Base-by-base conservation (phyloP, 1,140 invertebrate genomes). In the Brachionus plicatilis region DNA sequence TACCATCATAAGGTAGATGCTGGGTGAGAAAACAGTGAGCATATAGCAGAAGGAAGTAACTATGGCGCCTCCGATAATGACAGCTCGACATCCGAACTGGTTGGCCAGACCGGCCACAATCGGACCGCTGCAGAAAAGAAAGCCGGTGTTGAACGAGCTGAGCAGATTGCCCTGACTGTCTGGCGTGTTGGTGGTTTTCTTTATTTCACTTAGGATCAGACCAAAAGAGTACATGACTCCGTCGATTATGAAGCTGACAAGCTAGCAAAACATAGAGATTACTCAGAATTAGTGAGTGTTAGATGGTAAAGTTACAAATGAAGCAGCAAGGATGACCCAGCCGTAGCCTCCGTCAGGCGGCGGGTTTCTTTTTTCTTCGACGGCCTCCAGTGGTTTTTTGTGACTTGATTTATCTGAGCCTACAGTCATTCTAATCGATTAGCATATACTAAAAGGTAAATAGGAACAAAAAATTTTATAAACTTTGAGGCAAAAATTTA, bases 31-130 rank as follows among this genome's bases (percentile, higher is more conserved):
- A 87, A 93, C 94, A 9, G 94, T 94, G 3, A 95, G 86, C 0
- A 93, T 90, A 87, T 98, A 96, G 12, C 93, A 94, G 9, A 90
- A 66, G 45, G 92, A 91, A 24, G 93, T 92, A 79, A 98, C 90
- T 5, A 96, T 68, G 86, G 93, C 93, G 50, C 97, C 97, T 0
- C 93, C 86, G 33, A 98, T 94, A 0, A 94, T 94, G 0, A 98
- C 95, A 14, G 92, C 90, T 65, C 96, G 92, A 90, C 97, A 97
- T 5, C 96, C 96, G 87, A 94, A 98, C 85, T 93, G 91, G 87
- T 94, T 94, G 7, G 91, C 90, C 76, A 97, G 89, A 0, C 94
- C 94, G 84, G 95, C 95, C 1, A 95, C 96, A 87, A 99, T 93
- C 0, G 97, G 97, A 85, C 97, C 79, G 66, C 79, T 82, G 53